Evolutionary conservation across 1,140 invertebrate genomes (phyloP).

Genomic region (Vanessa tameamea): DNA sequence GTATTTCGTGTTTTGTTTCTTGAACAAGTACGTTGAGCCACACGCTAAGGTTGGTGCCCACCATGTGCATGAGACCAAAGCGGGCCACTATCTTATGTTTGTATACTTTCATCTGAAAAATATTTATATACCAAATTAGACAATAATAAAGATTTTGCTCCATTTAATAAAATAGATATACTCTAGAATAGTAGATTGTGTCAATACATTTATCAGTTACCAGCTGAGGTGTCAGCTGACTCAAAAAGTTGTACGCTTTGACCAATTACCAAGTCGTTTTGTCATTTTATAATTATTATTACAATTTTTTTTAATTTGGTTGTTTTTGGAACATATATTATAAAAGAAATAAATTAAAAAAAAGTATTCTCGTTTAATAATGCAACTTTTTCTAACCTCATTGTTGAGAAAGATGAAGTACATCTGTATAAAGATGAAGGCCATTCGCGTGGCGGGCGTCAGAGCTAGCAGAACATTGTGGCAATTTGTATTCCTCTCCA

Average conservation of each 20-base stretch:
- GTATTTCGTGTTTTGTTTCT: constrained; percentile 96
- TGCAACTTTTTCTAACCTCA: constrained; percentile 82
- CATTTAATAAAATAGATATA: too few species aligned
- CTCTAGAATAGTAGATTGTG: too few species aligned
- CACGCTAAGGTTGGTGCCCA: constrained; percentile 95
- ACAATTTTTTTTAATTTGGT: too few species aligned
- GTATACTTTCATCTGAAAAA: constrained; percentile 91
- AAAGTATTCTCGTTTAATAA: too few species aligned
- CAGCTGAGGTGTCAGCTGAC: neutral
- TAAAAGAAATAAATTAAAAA: too few species aligned
- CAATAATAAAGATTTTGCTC: neutral
- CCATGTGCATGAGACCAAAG: constrained; percentile 97
- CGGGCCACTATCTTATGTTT: constrained; percentile 92
- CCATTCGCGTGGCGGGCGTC: constrained; percentile 93
- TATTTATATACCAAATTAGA: neutral
- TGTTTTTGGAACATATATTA: neutral
- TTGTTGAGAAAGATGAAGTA: constrained; percentile 98
- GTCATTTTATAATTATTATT: too few species aligned
- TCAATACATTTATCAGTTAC: too few species aligned
- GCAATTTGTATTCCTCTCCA: constrained; percentile 91
- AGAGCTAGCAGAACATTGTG: constrained; percentile 92
- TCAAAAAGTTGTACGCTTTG: too few species aligned
- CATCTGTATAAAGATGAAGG: constrained; percentile 97
- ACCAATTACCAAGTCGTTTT: too few species aligned
- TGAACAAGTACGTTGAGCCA: constrained; percentile 96